phyloP scores from a whole-genome alignment of 2,797 vertebrate genomes.

The Gymnoscopelus braueri region DNA sequence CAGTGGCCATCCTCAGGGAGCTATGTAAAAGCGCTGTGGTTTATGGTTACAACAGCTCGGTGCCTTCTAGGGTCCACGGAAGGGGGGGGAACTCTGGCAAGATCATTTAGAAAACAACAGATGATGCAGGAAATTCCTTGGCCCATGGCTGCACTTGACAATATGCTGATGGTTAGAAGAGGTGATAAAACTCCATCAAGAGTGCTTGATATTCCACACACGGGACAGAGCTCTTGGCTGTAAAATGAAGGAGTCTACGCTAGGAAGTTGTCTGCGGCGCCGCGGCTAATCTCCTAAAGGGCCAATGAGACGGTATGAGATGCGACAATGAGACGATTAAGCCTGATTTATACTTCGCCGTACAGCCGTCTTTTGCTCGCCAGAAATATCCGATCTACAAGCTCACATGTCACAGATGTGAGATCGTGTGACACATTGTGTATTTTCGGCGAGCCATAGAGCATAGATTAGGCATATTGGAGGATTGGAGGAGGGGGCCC shows the following conservation, averaged over 20 bases:
- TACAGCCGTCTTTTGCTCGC: too few species aligned
- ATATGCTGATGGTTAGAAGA: constrained; percentile 60
- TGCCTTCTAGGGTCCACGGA: constrained; percentile 20
- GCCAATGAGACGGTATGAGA: constrained; percentile 18
- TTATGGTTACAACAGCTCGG: constrained; percentile 58
- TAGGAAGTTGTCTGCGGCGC: constrained; percentile 23
- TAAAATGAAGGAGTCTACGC: constrained; percentile 43
- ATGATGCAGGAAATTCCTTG: constrained; percentile 46
- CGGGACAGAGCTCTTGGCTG: constrained; percentile 27
- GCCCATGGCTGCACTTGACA: constrained; percentile 58
- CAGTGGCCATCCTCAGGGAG: constrained; percentile 2
- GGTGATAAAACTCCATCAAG: constrained; percentile 58
- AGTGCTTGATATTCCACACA: constrained; percentile 51
- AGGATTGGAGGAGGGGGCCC: constrained; percentile 28
- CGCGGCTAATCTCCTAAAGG: constrained; percentile 26
- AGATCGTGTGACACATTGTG: too few species aligned
- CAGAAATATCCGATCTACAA: too few species aligned
- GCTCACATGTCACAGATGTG: too few species aligned
- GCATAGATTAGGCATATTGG: not conserved
- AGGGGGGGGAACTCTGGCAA: constrained; percentile 38
- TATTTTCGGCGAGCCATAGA: too few species aligned
- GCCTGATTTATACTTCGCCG: too few species aligned
- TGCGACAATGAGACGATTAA: too few species aligned
- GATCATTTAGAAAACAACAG: constrained; percentile 60
- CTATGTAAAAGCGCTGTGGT: constrained; percentile 48